Evolutionary conservation across 92 coral and sea anemone species (phyloP).

Genomic region (Porites divaricata): DNA sequence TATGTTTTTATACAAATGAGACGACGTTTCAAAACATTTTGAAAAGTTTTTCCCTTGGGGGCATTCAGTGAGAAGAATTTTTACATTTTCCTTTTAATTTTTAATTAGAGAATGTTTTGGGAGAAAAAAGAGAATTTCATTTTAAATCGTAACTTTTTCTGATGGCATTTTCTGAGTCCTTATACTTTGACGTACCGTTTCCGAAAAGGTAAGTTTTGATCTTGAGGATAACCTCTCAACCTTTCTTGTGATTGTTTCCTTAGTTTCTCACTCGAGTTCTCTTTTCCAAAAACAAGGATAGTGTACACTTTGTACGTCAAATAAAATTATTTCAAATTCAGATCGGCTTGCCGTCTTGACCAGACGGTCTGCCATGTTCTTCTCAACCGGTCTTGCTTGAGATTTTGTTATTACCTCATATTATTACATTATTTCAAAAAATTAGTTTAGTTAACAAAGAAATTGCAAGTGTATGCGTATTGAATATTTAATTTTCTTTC

Average conservation of each 20-base stretch:
- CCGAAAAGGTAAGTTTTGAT: slow-evolving; percentile 10
- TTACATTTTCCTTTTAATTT: neutral
- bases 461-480: neutral
- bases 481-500: neutral
- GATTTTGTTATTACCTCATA: too few relatives aligned
- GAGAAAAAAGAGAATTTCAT: neutral
- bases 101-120: too few relatives aligned
- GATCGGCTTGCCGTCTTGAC: too few relatives aligned
- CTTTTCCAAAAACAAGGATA: too few relatives aligned
- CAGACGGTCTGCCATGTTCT: neutral
- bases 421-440: too few relatives aligned
- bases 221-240: neutral
- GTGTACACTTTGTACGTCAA: too few relatives aligned
- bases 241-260: too few relatives aligned
- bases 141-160: neutral
- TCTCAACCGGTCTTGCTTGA: neutral
- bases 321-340: too few relatives aligned
- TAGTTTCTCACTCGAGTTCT: too few relatives aligned
- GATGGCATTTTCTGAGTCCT: neutral
- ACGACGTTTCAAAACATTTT: neutral
- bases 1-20: slow-evolving; percentile 21
- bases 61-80: neutral
- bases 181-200: neutral
- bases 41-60: neutral
- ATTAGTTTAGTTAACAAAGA: neutral